phyloP scores from a whole-genome alignment of 2,113 vertebrate species.

The Heloderma charlesbogerti region DNA sequence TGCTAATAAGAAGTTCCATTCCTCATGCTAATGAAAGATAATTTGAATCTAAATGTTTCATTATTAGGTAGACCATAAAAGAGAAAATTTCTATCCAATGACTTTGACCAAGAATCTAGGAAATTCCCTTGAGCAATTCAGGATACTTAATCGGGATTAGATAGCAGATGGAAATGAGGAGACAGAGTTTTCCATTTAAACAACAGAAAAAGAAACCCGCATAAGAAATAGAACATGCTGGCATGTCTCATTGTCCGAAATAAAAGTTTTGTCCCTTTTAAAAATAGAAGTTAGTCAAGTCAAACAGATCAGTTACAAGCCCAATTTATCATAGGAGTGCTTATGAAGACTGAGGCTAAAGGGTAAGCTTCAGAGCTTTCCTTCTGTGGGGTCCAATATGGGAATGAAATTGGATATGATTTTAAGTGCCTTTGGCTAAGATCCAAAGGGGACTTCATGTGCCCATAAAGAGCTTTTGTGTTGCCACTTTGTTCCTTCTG shows the following conservation, averaged over 20 bases:
- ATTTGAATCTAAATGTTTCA: neutral
- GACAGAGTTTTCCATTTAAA: no score
- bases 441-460: neutral
- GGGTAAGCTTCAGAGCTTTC: neutral
- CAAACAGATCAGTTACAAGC: neutral
- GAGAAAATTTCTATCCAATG: no score
- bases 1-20: neutral
- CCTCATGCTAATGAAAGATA: neutral
- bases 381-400: neutral
- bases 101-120: neutral
- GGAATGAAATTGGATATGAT: neutral
- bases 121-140: neutral
- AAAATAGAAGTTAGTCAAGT: neutral
- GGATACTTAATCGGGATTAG: neutral
- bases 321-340: neutral
- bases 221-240: neutral
- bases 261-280: neutral
- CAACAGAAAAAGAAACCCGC: neutral
- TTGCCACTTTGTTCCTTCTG: neutral
- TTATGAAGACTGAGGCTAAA: neutral
- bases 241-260: neutral
- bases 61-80: neutral
- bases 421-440: neutral
- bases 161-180: neutral
- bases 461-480: neutral